These are phyloP conservation scores for Agrotis clavis DNA, from an alignment of 2,888 invertebrate genomes.

Conservation along the genomic window DNA sequence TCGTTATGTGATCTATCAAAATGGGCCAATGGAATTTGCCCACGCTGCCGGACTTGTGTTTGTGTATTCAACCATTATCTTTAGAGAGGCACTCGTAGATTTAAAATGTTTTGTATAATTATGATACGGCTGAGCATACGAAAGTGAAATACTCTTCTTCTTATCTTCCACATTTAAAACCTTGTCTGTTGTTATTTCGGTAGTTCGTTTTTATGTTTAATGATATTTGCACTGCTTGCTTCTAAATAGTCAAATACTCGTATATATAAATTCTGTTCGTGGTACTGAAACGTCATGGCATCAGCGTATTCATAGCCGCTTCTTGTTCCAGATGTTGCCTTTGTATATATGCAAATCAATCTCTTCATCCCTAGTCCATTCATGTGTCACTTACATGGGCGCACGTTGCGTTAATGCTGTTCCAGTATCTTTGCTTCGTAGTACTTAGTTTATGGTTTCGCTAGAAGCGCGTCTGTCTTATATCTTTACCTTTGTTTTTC, in stretches of 20 bases:
- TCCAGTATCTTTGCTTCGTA: slow-evolving; percentile 46
- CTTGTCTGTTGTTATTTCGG: slow-evolving; percentile 34
- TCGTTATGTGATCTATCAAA: slow-evolving; percentile 70
- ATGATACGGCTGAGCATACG: slow-evolving; percentile 45
- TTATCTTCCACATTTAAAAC: slow-evolving; percentile 52
- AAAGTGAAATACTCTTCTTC: slow-evolving; percentile 47
- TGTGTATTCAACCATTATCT: slow-evolving; percentile 59
- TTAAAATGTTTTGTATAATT: slow-evolving; percentile 61
- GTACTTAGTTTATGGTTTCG: slow-evolving; percentile 47
- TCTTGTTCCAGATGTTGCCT: slow-evolving; percentile 57
- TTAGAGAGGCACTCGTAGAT: slow-evolving; percentile 57
- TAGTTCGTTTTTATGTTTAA: slow-evolving; percentile 30
- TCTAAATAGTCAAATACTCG: slow-evolving; percentile 21
- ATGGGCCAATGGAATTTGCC: slow-evolving; percentile 78
- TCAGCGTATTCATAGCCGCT: slow-evolving; percentile 46
- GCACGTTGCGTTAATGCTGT: slow-evolving; percentile 45
- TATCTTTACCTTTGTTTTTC: slow-evolving; percentile 66
- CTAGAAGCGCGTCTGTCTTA: slow-evolving; percentile 62
- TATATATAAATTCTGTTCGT: slow-evolving; percentile 33
- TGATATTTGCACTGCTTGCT: slow-evolving; percentile 27
- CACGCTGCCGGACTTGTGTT: slow-evolving; percentile 60
- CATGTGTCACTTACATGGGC: slow-evolving; percentile 70
- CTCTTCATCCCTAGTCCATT: slow-evolving; percentile 66
- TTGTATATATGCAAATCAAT: slow-evolving; percentile 67
- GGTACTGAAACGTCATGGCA: slow-evolving; percentile 46